Percentiles rank a stretch among this genome's conserved stretches.
phyloP scores from a whole-genome alignment of 2,888 invertebrate genomes.

The Drosophila villosipedis region DNA sequence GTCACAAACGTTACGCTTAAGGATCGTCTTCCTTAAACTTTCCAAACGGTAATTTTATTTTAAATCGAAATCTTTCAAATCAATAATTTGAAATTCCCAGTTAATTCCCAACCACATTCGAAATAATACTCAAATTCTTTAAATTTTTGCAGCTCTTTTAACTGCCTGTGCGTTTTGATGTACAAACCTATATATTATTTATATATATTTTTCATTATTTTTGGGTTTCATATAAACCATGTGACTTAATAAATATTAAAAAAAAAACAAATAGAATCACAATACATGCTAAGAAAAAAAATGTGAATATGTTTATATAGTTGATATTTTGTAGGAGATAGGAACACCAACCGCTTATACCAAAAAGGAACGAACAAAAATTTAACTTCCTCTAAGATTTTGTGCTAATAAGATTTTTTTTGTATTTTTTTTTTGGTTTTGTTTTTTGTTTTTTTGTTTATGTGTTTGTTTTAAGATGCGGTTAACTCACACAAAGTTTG shows the following conservation, averaged over 20 bases:
- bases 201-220: conserved; percentile 70
- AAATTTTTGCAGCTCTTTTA: conserved; percentile 65
- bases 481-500: conserved; percentile 34
- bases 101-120: background rate
- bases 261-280: conserved; percentile 37
- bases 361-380: conserved; percentile 40
- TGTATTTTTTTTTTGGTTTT: background rate
- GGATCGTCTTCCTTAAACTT: background rate
- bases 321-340: conserved; percentile 39
- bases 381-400: conserved; percentile 38
- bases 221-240: conserved; percentile 77
- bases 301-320: conserved; percentile 12
- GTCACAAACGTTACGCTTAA: background rate
- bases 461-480: conserved; percentile 15
- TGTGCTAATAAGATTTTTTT: background rate
- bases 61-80: background rate
- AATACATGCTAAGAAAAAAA: conserved; percentile 42
- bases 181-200: background rate
- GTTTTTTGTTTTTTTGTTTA: background rate
- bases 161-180: conserved; percentile 55
- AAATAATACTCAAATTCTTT: conserved; percentile 5
- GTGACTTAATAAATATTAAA: conserved; percentile 74
- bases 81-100: background rate
- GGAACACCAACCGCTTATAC: conserved; percentile 65
- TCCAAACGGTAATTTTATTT: background rate